Percentiles rank a stretch among this genome's conserved stretches.
These are phyloP conservation scores for Mystacornis crossleyi DNA, from an alignment of 2,113 vertebrate genomes.

Conservation along the genomic window DNA sequence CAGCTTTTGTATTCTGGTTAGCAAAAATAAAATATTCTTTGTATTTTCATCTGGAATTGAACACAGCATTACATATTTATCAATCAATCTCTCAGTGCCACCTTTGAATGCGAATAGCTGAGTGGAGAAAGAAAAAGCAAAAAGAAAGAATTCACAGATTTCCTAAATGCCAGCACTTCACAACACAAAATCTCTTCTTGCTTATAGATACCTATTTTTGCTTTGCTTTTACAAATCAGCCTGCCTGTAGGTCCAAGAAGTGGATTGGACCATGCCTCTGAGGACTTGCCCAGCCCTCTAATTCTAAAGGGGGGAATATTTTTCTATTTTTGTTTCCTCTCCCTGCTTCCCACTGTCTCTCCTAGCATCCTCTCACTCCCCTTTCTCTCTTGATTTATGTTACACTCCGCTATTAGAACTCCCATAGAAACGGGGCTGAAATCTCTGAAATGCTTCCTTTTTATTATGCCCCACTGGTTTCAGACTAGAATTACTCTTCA, in stretches of 20 bases:
- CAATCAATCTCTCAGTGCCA: background rate
- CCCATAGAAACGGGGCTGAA: background rate
- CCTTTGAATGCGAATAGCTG: background rate
- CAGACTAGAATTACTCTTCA: slow-evolving; percentile 41
- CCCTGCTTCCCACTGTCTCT: background rate
- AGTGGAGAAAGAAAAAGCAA: background rate
- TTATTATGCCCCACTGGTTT: slow-evolving; percentile 29
- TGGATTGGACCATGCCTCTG: background rate
- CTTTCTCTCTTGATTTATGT: slow-evolving; percentile 21
- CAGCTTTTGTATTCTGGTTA: background rate
- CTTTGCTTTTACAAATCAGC: background rate
- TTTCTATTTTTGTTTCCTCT: background rate
- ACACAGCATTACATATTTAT: background rate
- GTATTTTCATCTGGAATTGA: background rate
- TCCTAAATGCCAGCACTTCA: background rate
- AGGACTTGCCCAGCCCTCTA: background rate
- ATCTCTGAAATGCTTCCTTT: slow-evolving; percentile 44
- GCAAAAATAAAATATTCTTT: background rate
- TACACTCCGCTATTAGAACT: background rate
- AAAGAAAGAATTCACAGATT: background rate
- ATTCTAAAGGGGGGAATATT: background rate
- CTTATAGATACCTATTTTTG: background rate
- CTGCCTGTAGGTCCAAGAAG: background rate
- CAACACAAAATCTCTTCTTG: background rate
- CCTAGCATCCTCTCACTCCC: background rate